Base-by-base conservation (phyloP, 1,140 invertebrate genomes). In the Rhagoletis zephyria region DNA sequence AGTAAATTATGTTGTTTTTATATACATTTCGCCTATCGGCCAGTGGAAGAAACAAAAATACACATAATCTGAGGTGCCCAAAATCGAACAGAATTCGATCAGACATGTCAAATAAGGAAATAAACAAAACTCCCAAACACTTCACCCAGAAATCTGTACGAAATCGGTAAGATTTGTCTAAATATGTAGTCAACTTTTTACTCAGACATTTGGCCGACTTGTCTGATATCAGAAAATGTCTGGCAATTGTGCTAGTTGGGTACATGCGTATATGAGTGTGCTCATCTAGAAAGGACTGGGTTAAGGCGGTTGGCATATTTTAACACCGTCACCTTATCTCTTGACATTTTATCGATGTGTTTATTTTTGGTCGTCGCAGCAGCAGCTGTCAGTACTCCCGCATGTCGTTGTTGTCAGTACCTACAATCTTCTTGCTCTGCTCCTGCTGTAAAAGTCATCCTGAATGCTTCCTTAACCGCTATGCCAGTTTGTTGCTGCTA, bases 261-360 rank as follows among this genome's bases (percentile, higher is more conserved):
- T 0, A 60, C 12, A 63, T 63, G 16, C 12, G 16, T 63, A 14
- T 63, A 63, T 63, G 61, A 7, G 4, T 63, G 16, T 14, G 16
- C 61, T 63, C 61, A 4, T n/a, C 10, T 63, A 16, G 6, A 7
- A 7, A 30, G 16, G 67, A 12, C 45, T 74, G 42, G 67, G 67
- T 74, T n/a, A 48, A 74, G 67, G 67, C 67, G 67, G 12, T 74
- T 74, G 67, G 42, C 67, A n/a, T 45, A 74, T 48, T 74, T 74
- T 74, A 74, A 74, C 67, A 45, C 67, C 67, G 42, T 7, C 67
- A 74, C 45, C 67, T 48, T 74, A 74, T 74, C 67, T 1, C 67
- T 7, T 74, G 67, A 48, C 67, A 74, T 74, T 48, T 45, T 74
- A 74, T 74, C 67, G 67, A 74, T 48, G 67, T 74, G 67, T 74